These are phyloP conservation scores for Aphelenchoides besseyi DNA, from an alignment of 1,140 invertebrate species.

Conservation along the genomic window DNA sequence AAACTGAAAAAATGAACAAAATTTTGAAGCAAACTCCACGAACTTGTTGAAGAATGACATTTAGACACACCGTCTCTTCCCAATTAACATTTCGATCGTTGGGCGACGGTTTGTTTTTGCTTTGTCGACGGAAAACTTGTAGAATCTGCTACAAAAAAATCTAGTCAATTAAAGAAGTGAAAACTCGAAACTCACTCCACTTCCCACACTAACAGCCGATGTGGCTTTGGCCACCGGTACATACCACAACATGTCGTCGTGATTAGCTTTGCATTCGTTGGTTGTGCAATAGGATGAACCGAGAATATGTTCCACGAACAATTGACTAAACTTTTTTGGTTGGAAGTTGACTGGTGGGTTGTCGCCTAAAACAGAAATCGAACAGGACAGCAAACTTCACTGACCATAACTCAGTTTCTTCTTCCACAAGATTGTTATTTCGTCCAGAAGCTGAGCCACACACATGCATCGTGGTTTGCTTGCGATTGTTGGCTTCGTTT, in stretches of 20 bases:
- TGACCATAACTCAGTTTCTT: constrained; percentile 37
- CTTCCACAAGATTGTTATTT: constrained; percentile 36
- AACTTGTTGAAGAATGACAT: constrained; percentile 90
- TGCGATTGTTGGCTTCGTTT: not conserved
- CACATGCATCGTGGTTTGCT: constrained; percentile 31
- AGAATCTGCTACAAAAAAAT: constrained; percentile 38
- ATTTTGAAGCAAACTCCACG: constrained; percentile 61
- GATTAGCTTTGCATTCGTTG: constrained; percentile 47
- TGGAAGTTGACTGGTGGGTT: constrained; percentile 26
- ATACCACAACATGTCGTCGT: constrained; percentile 57
- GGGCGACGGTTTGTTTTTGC: constrained; percentile 82
- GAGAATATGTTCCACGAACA: constrained; percentile 54
- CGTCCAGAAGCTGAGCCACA: constrained; percentile 30
- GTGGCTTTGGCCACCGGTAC: constrained; percentile 33
- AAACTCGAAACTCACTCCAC: constrained; percentile 20
- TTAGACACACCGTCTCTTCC: constrained; percentile 98
- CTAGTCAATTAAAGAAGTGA: not conserved
- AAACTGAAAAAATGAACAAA: constrained; percentile 16
- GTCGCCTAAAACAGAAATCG: constrained; percentile 29
- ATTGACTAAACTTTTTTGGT: constrained; percentile 42
- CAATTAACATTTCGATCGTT: constrained; percentile 92
- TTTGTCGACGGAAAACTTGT: constrained; percentile 83
- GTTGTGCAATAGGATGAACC: constrained; percentile 37
- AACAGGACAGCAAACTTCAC: constrained; percentile 9
- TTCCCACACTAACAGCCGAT: constrained; percentile 26